Percentiles rank a stretch among this genome's conserved stretches.
Evolutionary conservation across 1,140 invertebrate species (phyloP).

Genomic region (Orius insidiosus): DNA sequence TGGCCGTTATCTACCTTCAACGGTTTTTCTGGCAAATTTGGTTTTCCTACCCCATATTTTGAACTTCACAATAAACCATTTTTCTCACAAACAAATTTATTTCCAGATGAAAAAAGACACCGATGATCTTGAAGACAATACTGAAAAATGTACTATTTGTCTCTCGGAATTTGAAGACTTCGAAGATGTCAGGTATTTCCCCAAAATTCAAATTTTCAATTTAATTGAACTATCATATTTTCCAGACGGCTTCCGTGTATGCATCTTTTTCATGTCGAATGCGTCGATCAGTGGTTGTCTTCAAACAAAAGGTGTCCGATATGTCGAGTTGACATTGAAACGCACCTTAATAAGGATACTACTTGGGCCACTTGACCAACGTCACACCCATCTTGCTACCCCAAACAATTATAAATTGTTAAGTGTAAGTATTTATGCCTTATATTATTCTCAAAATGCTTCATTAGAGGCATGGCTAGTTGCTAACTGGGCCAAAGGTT

Average conservation of each 20-base stretch:
- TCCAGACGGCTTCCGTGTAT: conserved; percentile 75
- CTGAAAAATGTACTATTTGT: conserved; percentile 90
- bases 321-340: conserved; percentile 86
- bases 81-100: conserved; percentile 12
- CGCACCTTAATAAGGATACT: conserved; percentile 53
- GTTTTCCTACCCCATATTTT: too few species aligned
- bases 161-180: conserved; percentile 75
- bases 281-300: conserved; percentile 85
- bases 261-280: conserved; percentile 89
- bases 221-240: too few species aligned
- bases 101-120: conserved; percentile 33
- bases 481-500: too few species aligned
- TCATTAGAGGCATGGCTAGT: too few species aligned
- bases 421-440: too few species aligned
- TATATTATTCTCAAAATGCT: too few species aligned
- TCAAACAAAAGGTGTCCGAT: conserved; percentile 91
- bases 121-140: conserved; percentile 40
- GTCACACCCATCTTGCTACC: conserved; percentile 14
- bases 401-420: conserved; percentile 6
- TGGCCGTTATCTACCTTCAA: too few species aligned
- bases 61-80: too few species aligned
- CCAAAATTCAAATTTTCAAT: conserved; percentile 4
- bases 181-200: conserved; percentile 60
- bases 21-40: too few species aligned
- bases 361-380: conserved; percentile 26